Conservation (phyloP, 2,113 vertebrate species). For the Bungarus multicinctus region DNA sequence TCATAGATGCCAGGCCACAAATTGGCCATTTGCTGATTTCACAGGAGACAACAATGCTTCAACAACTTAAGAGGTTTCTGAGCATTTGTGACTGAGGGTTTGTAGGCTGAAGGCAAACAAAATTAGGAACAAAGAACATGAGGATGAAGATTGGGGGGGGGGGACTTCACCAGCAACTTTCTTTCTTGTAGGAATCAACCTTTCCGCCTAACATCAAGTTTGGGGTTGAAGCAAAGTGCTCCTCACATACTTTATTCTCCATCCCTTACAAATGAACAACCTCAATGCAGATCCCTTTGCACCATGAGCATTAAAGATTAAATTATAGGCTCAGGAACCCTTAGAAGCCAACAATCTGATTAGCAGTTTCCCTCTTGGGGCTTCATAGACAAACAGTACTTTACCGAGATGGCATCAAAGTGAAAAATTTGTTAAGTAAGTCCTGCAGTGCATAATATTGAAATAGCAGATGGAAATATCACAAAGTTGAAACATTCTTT, state of each 20-base stretch:
- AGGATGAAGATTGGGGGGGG: neutral
- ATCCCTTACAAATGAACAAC: constrained; percentile 35
- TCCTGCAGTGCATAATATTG: constrained; percentile 63
- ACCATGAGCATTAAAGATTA: constrained; percentile 47
- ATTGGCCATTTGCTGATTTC: neutral
- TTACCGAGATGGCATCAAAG: constrained; percentile 57
- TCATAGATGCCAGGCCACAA: neutral
- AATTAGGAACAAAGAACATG: neutral
- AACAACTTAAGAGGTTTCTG: neutral
- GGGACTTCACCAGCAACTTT: neutral
- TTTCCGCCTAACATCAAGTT: constrained; percentile 31
- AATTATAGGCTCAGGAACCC: constrained; percentile 47
- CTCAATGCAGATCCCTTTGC: constrained; percentile 48
- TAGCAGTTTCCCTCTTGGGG: constrained; percentile 51
- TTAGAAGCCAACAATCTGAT: constrained; percentile 38
- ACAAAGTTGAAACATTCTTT: constrained; percentile 72
- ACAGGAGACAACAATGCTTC: too few relatives aligned
- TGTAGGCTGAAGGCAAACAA: neutral
- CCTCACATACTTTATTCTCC: neutral
- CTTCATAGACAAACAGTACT: constrained; percentile 54
- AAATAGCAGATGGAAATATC: constrained; percentile 77
- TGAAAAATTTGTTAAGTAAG: constrained; percentile 58
- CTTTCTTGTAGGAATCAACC: neutral
- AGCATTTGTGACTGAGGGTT: neutral
- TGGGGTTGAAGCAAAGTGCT: constrained; percentile 46